Evolutionary conservation across 1,140 invertebrate species (phyloP), one percentile per base, ranked within the genome.

Genomic region (Meteorus sp.): DNA sequence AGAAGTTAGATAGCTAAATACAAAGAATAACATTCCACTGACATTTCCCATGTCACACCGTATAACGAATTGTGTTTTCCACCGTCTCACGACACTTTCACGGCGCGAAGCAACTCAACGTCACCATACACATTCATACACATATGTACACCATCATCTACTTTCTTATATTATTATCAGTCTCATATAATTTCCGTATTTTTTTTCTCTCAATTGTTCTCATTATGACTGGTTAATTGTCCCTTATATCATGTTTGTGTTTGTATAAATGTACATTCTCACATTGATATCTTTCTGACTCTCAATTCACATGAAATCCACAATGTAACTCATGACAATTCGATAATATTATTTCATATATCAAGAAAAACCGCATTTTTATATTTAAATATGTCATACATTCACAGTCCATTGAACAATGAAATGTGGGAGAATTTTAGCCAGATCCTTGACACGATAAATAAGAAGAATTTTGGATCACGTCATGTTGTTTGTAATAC

Each of bases 41-140:
- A 45, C 39, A 60, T 48, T 60, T 55, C 52, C 45, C 43, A 45
- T 55, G 43, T 55, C 27, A 15, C 41, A 22, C 27, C 45, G 47
- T 20, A 58, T 41, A n/a, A n/a, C n/a, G 45, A 27, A 33, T 39
- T 45, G 27, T 23, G 27, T 48, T 60, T 60, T 60, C 43, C 51
- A 25, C 39, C 33, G 20, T 60, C 44, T 60, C 52, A 54, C 43
- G 44, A 54, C 44, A 60, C 52, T 60, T 60, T 55, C 51, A 60
- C 59, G 35, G 11, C 43, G 35, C 13, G 8, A 15, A 39, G 35
- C 35, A 39, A 39, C 15, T 13, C 3, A 7, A 39, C 35, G 35
- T n/a, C 15, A n/a, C 41, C 15, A 15, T 41, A 39, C 41, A 13
- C 4, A 39, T 54, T 19, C 27, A 27, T 54, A 25, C 23, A 7